Evolutionary conservation across 2,888 invertebrate species (phyloP), one percentile per base, ranked within the genome.

Genomic region (Euproctis similis): DNA sequence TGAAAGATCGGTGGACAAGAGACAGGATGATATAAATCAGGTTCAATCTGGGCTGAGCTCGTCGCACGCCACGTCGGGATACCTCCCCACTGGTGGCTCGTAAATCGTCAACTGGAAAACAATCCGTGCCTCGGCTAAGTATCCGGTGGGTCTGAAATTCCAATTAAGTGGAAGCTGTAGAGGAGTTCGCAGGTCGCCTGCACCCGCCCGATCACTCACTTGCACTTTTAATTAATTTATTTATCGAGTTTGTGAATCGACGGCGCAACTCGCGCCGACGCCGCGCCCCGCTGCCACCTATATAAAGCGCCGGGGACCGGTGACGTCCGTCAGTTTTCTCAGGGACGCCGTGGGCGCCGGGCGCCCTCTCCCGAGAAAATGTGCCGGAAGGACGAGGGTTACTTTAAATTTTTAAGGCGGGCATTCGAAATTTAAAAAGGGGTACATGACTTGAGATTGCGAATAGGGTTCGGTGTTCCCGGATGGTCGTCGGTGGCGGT

Each of bases 211-310:
- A 82, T 84, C 84, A 75, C 76, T 85, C 81, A 84, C 84, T 85
- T 82, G 82, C 82, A 85, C 84, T 85, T 84, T 82, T 85, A 85
- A 85, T 85, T 85, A 84, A 85, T 85, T 85, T 82, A 85, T 85
- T 85, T 85, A 85, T 85, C 70, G 82, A 71, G 75, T 78, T 71
- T 80, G 78, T 74, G 74, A 67, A 73, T 76, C 81, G 78, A 82
- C 82, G 77, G 80, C 78, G 82, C 82, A 78, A 80, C 75, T 76
- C 82, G 77, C 64, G 75, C 64, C 60, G 63, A 56, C 73, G 68
- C 73, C 76, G 68, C 75, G 69, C 73, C 78, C 71, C 77, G 61
- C 76, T 61, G 52, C 62, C 53, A 59, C 48, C 69, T 82, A 76
- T 85, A 80, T 59, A 82, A 75, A 39, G 52, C 59, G 60, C 52